These are phyloP conservation scores for Lethrus apterus DNA, from an alignment of 1,140 invertebrate genomes.

Conservation along the genomic window DNA sequence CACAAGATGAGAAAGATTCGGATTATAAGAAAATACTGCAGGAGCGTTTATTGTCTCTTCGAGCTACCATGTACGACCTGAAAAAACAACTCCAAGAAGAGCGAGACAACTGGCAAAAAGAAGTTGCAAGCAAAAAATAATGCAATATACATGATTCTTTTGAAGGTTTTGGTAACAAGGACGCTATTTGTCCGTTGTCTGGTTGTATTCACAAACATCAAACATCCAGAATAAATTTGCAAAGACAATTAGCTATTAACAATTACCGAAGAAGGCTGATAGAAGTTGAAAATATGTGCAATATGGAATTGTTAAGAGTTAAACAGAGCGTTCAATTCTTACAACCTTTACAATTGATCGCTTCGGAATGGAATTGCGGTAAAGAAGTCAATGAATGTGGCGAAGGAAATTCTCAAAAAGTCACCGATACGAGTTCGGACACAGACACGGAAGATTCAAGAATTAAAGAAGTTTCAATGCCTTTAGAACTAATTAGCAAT, in stretches of 20 bases:
- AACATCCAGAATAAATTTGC: too few relatives aligned
- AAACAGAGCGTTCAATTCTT: slow-evolving; percentile 47
- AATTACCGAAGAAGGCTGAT: slow-evolving; percentile 44
- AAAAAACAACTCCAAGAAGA: slow-evolving; percentile 23
- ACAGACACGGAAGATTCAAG: neutral
- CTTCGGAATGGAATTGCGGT: slow-evolving; percentile 29
- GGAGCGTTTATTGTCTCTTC: too few relatives aligned
- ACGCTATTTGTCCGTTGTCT: too few relatives aligned
- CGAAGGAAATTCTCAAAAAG: neutral
- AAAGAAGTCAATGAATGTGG: slow-evolving; percentile 7
- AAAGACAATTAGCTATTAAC: slow-evolving; percentile 44
- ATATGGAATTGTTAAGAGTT: slow-evolving; percentile 45
- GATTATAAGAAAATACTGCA: slow-evolving; percentile 9
- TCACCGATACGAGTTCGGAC: neutral
- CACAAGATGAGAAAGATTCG: neutral
- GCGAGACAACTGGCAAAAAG: slow-evolving; percentile 26
- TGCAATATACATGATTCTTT: neutral
- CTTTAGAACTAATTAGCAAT: neutral
- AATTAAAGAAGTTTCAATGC: neutral
- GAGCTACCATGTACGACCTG: slow-evolving; percentile 16
- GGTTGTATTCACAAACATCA: too few relatives aligned
- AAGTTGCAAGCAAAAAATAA: slow-evolving; percentile 22
- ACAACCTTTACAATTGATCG: slow-evolving; percentile 41
- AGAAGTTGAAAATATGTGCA: slow-evolving; percentile 51
- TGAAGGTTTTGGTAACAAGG: too few relatives aligned